A percentile compares a stretch with the other conserved stretches of the same genome.
These are phyloP conservation scores for Himalopsyche anomala DNA, from an alignment of 2,888 invertebrate genomes.

Conservation along the genomic window DNA sequence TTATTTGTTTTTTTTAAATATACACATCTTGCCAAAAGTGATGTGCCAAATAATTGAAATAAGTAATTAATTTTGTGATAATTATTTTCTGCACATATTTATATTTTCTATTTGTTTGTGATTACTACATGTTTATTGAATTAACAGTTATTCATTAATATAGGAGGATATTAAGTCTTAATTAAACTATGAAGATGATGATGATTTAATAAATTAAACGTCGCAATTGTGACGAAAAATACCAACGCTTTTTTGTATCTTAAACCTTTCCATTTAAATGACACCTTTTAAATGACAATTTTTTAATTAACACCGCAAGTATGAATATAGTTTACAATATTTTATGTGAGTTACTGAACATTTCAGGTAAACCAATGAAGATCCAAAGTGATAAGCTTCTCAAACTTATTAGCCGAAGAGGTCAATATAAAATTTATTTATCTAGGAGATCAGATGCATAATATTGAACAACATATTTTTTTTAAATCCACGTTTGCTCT, in stretches of 20 bases:
- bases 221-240: constrained; percentile 60
- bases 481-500: too few species aligned
- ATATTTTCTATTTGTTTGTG: constrained; percentile 50
- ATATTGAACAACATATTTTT: too few species aligned
- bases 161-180: constrained; percentile 64
- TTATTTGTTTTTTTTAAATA: constrained; percentile 38
- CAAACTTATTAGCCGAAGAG: too few species aligned
- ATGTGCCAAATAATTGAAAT: constrained; percentile 52
- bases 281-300: too few species aligned
- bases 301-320: too few species aligned
- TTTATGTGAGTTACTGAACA: too few species aligned
- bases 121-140: constrained; percentile 55
- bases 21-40: constrained; percentile 48
- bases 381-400: too few species aligned
- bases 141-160: constrained; percentile 58
- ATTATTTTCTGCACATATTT: constrained; percentile 41
- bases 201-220: constrained; percentile 65
- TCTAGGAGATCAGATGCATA: too few species aligned
- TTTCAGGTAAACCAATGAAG: too few species aligned
- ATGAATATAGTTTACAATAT: too few species aligned
- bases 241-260: background rate
- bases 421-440: too few species aligned
- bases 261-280: too few species aligned
- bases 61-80: constrained; percentile 20
- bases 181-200: constrained; percentile 61